These are phyloP conservation scores for Coptodon bakossiorum DNA, from an alignment of 2,113 vertebrate genomes.

Conservation along the genomic window DNA sequence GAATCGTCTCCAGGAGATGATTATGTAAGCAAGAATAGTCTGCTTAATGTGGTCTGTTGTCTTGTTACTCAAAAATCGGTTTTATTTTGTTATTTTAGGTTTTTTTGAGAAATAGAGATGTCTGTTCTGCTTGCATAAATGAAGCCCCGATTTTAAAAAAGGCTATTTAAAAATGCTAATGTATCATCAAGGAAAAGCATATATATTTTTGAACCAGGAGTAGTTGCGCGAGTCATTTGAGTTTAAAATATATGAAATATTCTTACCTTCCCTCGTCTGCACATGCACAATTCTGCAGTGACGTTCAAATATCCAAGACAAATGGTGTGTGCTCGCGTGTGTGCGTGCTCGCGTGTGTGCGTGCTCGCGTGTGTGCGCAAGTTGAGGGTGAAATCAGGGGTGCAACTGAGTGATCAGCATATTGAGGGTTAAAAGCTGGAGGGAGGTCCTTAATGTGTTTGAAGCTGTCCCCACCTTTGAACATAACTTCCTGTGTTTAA, in stretches of 20 bases:
- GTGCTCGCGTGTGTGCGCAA: background rate
- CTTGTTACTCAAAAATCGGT: background rate
- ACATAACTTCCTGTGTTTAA: background rate
- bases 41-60: background rate
- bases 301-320: background rate
- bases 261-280: background rate
- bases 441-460: slow-evolving; percentile 14
- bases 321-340: background rate
- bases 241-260: background rate
- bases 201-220: background rate
- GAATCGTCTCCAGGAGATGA: background rate
- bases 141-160: background rate
- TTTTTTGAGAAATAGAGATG: background rate
- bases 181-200: background rate
- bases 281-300: background rate
- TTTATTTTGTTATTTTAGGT: background rate
- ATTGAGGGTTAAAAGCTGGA: background rate
- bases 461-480: slow-evolving; percentile 25
- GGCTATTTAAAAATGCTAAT: background rate
- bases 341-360: no score
- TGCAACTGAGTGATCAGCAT: background rate
- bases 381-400: background rate
- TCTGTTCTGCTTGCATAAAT: background rate
- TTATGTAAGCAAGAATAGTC: background rate
- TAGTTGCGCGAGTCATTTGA: background rate